Percentiles rank a stretch among this genome's conserved stretches.
Evolutionary conservation across 2,797 vertebrate genomes (phyloP).

Genomic region (Heliangelus exortis): DNA sequence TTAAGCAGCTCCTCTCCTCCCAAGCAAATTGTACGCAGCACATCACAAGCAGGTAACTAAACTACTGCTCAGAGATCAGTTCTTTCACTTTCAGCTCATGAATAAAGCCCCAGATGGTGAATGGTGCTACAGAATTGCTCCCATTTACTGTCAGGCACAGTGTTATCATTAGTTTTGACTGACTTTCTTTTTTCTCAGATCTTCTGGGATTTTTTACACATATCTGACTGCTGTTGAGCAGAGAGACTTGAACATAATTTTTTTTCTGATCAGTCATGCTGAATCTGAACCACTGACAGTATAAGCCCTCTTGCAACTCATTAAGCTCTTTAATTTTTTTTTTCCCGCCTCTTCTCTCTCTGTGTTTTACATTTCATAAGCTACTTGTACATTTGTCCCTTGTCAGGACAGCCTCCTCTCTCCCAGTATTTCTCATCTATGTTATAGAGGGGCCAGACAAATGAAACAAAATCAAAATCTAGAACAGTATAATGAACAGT

Average conservation of each 20-base stretch:
- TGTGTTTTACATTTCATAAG: background rate
- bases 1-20: rapidly evolving
- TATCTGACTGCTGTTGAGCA: background rate
- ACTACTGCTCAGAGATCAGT: background rate
- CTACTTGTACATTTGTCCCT: background rate
- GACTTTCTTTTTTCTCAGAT: background rate
- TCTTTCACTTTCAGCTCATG: background rate
- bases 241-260: background rate
- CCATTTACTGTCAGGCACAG: background rate
- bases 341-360: background rate
- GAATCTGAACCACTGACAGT: background rate
- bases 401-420: background rate
- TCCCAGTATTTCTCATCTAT: background rate
- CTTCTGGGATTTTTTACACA: background rate
- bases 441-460: background rate
- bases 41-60: background rate
- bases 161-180: background rate
- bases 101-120: background rate
- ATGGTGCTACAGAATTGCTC: background rate
- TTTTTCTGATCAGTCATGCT: background rate
- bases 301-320: background rate
- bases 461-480: background rate
- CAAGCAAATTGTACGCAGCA: background rate
- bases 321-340: background rate
- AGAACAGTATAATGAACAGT: background rate